Evolutionary conservation across 2,888 invertebrate species (phyloP), one percentile per base, ranked within the genome.

Genomic region (Latrodectus elegans): DNA sequence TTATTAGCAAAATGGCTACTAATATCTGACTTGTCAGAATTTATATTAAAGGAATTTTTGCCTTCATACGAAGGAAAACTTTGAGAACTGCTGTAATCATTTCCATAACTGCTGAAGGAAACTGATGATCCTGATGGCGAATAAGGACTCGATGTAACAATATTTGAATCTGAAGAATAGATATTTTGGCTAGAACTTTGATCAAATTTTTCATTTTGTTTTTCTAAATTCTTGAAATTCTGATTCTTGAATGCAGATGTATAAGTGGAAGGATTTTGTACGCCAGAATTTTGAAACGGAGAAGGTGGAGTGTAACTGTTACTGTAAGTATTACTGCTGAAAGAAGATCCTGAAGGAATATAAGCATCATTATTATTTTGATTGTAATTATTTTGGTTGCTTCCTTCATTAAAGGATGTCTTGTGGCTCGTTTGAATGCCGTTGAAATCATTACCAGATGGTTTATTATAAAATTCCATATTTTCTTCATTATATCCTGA

Each of bases 121-220:
- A 65, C 26, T 26, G 84, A 84, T 14, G 64, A 8, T 12, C 71
- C 85, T 49, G 80, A 72, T 51, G 80, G 67, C 4, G 72, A 10
- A 17, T 49, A 81, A 1, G 17, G 15, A 26, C 53, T 72, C 4
- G 85, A 80, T 15, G 64, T n/a, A 8, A 72, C 86, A 22, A 76
- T 53, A 72, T 86, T 86, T 38, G 81, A 76, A 22, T 70, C 53
- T 1, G 80, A 55, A 8, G 67, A 53, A 70, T 76, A 86, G 51
- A 75, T 74, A 26, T 79, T 80, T 80, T 85, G 85, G 67, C 72
- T 81, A 10, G 81, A 14, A 67, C 71, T 76, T 67, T 80, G 81
- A 53, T 86, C 81, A 65, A 76, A 86, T 55, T 86, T 86, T 72
- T 81, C 80, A 26, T 86, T 86, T 38, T 86, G 70, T 14, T 72